Base-by-base conservation (phyloP, 2,113 vertebrate species). In the Solea solea region DNA sequence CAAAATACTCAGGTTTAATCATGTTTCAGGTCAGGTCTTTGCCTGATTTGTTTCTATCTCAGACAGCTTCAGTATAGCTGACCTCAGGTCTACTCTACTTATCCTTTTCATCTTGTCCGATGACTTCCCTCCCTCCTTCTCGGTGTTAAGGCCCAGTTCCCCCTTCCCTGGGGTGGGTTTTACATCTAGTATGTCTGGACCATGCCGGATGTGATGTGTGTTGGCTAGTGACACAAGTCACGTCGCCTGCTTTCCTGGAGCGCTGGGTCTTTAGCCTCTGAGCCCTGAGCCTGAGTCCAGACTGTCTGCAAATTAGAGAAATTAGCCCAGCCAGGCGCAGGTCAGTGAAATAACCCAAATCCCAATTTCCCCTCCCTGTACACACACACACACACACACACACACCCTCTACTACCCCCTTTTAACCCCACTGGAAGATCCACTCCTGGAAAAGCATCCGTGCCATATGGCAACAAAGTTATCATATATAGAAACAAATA, bases 291-390 rank as follows among this genome's bases (percentile, higher is more conserved):
- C 89, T 71, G 60, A 76, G 85, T 85, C 82, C 87, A 93, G 93
- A 93, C 91, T 83, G 88, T 92, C 91, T 92, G 88, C 88, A 89
- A 90, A 93, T 93, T 93, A 92, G 83, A 91, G 89, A 92, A 93
- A 93, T 93, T 93, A 93, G 92, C 92, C 72, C 78, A 88, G 80
- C 64, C 59, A 45, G 80, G 77, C 65, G 6, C 70, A 7, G 78
- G 62, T 57, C 84, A 90, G 90, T 87, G 88, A 90, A 88, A 91
- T 86, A 86, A 54, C 78, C 76, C 65, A 82, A 76, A 78, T 82
- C 82, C 63, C 41, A 10, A 34, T 21, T 48, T 64, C 60, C 67
- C 70, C 70, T 58, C 57, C 53, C 56, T 10, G 34, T 50, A 45
- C 53, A 42, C 60, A 69, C 74, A 51, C 53, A 68, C 53, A 58